Conservation (phyloP, 2,113 vertebrate species). For the Drymodes brunneopygia region DNA sequence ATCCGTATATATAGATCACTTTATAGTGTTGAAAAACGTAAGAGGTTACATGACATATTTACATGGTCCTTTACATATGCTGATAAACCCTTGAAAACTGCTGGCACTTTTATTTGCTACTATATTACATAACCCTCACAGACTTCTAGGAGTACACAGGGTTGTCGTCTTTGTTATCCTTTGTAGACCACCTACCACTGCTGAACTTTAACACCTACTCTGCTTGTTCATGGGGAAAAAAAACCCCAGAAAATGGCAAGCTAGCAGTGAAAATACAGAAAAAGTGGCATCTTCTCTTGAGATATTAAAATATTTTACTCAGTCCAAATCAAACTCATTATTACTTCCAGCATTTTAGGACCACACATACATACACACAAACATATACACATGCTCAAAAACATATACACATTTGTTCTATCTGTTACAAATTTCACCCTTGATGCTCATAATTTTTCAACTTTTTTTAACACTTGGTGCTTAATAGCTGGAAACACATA, state of each 20-base stretch:
- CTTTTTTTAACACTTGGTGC: not conserved
- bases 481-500: not conserved
- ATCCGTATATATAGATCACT: not conserved
- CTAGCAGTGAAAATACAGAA: not conserved
- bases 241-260: not conserved
- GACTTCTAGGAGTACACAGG: not conserved
- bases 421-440: not conserved
- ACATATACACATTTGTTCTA: rapidly evolving
- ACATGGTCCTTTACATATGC: not conserved
- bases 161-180: not conserved
- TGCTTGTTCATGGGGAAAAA: not conserved
- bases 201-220: not conserved
- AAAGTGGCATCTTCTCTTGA: not conserved
- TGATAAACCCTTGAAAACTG: not conserved
- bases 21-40: not conserved
- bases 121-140: not conserved
- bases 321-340: not conserved
- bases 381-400: rapidly evolving
- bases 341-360: not conserved
- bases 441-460: not conserved
- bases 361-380: rapidly evolving
- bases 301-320: not conserved
- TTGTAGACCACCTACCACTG: not conserved
- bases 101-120: not conserved
- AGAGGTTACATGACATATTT: not conserved